These are phyloP conservation scores for Oceanodroma tethys DNA, from an alignment of 2,113 vertebrate species.

Conservation along the genomic window DNA sequence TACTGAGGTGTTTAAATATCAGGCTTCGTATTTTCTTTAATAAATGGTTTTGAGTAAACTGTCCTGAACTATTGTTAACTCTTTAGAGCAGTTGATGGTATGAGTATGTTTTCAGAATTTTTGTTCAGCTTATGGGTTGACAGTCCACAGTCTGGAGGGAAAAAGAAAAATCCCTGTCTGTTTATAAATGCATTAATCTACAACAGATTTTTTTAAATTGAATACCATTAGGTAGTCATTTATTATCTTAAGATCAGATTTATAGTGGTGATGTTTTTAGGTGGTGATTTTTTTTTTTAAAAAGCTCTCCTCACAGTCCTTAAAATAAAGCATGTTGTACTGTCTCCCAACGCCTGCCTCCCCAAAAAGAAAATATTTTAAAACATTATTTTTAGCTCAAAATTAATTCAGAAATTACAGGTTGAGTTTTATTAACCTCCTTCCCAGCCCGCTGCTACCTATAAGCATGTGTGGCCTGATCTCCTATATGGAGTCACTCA, in stretches of 20 bases:
- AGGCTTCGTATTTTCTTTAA: conserved; percentile 21
- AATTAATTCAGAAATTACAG: neutral
- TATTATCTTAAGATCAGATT: neutral
- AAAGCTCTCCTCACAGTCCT: neutral
- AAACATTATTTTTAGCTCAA: neutral
- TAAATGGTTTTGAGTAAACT: neutral
- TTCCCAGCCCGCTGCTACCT: neutral
- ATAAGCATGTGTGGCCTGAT: neutral
- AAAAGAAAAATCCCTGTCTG: neutral
- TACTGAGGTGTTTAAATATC: neutral
- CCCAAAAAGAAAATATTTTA: neutral
- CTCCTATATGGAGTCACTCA: neutral
- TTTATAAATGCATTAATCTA: neutral
- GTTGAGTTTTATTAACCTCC: neutral
- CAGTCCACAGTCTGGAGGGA: neutral
- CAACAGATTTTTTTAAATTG: neutral
- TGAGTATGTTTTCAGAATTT: neutral
- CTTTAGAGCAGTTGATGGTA: neutral
- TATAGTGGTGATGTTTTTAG: neutral
- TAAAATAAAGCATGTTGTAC: neutral
- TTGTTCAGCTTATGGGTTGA: neutral
- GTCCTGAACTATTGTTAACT: neutral
- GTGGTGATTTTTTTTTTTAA: neutral
- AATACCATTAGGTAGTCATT: neutral
- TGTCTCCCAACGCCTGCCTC: neutral